Evolutionary conservation across 1,140 invertebrate species (phyloP).

Genomic region (Brachionus rotundiformis): DNA sequence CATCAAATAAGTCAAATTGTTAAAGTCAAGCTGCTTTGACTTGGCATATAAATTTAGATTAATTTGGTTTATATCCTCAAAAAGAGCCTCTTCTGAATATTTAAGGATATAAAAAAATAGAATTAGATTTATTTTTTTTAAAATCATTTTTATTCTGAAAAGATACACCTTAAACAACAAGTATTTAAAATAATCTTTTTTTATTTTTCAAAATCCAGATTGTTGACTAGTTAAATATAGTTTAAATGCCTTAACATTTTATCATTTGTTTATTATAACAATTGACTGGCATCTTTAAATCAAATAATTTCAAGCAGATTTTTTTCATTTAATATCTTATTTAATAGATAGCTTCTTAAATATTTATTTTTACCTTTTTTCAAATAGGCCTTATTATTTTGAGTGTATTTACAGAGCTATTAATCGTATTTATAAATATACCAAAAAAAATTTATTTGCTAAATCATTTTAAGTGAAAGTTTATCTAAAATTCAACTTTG

Average conservation of each 20-base stretch:
- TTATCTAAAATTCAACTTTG: too few species aligned
- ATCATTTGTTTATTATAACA: neutral
- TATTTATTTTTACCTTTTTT: too few species aligned
- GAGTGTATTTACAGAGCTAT: too few species aligned
- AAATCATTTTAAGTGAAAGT: too few species aligned
- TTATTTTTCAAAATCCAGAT: neutral
- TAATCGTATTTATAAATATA: too few species aligned
- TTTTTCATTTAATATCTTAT: too few species aligned
- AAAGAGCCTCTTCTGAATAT: neutral
- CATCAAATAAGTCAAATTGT: slow-evolving; percentile 31
- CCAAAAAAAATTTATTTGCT: too few species aligned
- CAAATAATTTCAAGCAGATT: too few species aligned
- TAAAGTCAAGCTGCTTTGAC: neutral
- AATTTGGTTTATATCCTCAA: slow-evolving; percentile 15
- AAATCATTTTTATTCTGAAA: neutral
- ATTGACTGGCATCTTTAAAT: too few species aligned
- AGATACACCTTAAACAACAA: neutral
- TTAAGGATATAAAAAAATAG: neutral
- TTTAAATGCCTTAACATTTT: neutral
- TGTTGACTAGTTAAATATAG: neutral
- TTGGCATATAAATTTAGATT: slow-evolving; percentile 21
- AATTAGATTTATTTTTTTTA: neutral
- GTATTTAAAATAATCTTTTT: neutral
- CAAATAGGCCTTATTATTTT: too few species aligned
- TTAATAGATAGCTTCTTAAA: too few species aligned